Percentiles rank a stretch among this genome's conserved stretches.
These are phyloP conservation scores for Clanis bilineata DNA, from an alignment of 2,888 invertebrate genomes.

Conservation along the genomic window DNA sequence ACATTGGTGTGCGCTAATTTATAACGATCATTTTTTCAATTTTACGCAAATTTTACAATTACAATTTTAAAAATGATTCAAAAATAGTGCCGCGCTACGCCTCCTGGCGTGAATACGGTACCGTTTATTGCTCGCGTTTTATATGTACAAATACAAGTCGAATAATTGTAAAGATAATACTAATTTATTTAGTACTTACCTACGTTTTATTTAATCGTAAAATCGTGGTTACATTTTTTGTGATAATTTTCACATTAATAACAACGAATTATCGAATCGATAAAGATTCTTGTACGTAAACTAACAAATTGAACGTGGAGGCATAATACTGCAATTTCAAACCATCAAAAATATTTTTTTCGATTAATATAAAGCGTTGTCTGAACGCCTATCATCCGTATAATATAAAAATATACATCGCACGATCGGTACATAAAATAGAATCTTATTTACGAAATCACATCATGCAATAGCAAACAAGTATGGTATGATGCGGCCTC, in stretches of 20 bases:
- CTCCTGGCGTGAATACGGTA: not conserved
- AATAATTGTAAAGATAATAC: not conserved
- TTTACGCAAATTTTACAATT: not conserved
- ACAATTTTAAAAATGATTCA: not conserved
- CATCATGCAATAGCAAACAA: no score
- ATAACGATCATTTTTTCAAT: not conserved
- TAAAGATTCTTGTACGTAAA: not conserved
- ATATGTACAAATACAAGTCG: not conserved
- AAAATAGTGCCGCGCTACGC: not conserved
- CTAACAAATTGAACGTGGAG: not conserved
- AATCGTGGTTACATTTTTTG: not conserved
- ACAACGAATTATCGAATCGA: no score
- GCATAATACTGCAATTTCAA: not conserved
- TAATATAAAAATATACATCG: not conserved
- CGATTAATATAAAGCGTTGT: not conserved
- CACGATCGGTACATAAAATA: no score
- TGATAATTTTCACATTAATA: not conserved
- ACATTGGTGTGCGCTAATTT: conserved; percentile 11
- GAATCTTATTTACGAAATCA: no score
- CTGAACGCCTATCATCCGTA: no score
- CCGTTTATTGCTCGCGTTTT: not conserved
- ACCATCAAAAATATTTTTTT: not conserved
- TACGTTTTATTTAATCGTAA: not conserved
- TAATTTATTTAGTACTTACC: conserved; percentile 2
- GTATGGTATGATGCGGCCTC: no score